These are phyloP conservation scores for Takifugu bimaculatus DNA, from an alignment of 2,113 vertebrate genomes.

Conservation along the genomic window DNA sequence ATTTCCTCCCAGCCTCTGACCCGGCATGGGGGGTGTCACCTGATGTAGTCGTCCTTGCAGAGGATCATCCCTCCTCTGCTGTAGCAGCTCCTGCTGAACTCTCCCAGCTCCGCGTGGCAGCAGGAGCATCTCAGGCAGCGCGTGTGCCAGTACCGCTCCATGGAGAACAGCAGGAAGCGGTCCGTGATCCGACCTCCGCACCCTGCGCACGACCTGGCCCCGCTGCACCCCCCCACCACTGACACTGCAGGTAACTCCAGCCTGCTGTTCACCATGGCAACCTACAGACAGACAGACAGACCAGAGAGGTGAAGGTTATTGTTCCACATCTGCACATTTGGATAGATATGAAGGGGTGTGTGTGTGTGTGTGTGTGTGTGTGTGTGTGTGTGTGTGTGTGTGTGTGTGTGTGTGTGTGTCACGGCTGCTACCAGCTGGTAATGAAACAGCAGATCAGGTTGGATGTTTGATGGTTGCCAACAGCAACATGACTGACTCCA, in stretches of 20 bases:
- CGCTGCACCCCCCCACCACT: constrained; percentile 59
- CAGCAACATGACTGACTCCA: constrained; percentile 45
- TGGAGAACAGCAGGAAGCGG: constrained; percentile 81
- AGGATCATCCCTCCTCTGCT: constrained; percentile 82
- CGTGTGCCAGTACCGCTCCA: constrained; percentile 82
- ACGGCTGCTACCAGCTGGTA: no score
- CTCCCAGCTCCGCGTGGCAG: constrained; percentile 80
- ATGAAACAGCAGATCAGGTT: constrained; percentile 2
- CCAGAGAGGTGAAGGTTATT: not conserved
- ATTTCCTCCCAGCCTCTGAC: not conserved
- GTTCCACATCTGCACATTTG: not conserved
- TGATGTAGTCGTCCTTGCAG: constrained; percentile 81
- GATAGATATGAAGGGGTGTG: no score
- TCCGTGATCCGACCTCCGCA: constrained; percentile 76
- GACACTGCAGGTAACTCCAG: constrained; percentile 68
- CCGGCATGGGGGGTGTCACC: constrained; percentile 28
- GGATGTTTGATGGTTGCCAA: constrained; percentile 60
- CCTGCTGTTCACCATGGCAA: constrained; percentile 77
- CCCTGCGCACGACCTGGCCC: constrained; percentile 69
- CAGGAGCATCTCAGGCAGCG: constrained; percentile 80
- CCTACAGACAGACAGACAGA: constrained; percentile 24
- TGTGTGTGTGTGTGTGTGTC: no score
- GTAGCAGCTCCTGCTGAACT: constrained; percentile 81
- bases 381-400: no score
- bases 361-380: no score